phyloP scores from a whole-genome alignment of 2,888 invertebrate genomes.

The Pegoplata infirma region DNA sequence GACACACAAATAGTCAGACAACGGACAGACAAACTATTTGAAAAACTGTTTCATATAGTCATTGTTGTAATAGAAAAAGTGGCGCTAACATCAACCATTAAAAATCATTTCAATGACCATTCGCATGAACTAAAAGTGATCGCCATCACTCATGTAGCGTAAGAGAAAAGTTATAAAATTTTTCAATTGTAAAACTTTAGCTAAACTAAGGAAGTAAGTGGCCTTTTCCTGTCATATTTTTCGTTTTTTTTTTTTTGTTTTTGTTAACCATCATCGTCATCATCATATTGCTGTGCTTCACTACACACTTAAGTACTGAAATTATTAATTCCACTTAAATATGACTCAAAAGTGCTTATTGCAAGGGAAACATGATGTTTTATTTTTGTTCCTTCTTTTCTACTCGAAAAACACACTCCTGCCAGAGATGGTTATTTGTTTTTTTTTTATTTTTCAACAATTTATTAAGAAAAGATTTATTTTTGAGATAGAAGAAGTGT shows the following conservation, averaged over 20 bases:
- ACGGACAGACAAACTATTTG: neutral
- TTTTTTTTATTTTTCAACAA: conserved; percentile 19
- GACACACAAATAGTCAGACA: neutral
- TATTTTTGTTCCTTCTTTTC: conserved; percentile 14
- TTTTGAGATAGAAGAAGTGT: conserved; percentile 20
- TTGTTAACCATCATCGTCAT: too few species aligned
- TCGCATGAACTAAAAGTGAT: conserved; percentile 47
- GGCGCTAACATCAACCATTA: conserved; percentile 53
- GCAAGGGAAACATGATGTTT: conserved; percentile 49
- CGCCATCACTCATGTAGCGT: conserved; percentile 34
- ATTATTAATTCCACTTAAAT: conserved; percentile 65
- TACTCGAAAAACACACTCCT: neutral
- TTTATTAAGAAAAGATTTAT: conserved; percentile 49
- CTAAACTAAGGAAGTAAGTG: conserved; percentile 63
- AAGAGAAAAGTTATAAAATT: neutral
- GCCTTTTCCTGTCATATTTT: conserved; percentile 66
- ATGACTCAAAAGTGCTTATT: conserved; percentile 36
- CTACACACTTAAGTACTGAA: conserved; percentile 50
- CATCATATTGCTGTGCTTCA: conserved; percentile 56
- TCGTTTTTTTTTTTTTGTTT: neutral
- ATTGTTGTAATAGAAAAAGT: conserved; percentile 49
- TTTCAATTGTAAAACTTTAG: conserved; percentile 37
- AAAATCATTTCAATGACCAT: conserved; percentile 58
- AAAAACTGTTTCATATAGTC: conserved; percentile 16
- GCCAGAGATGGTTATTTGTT: conserved; percentile 22